phyloP scores from a whole-genome alignment of 2,797 vertebrate genomes.

The Rhinoraja longicauda region DNA sequence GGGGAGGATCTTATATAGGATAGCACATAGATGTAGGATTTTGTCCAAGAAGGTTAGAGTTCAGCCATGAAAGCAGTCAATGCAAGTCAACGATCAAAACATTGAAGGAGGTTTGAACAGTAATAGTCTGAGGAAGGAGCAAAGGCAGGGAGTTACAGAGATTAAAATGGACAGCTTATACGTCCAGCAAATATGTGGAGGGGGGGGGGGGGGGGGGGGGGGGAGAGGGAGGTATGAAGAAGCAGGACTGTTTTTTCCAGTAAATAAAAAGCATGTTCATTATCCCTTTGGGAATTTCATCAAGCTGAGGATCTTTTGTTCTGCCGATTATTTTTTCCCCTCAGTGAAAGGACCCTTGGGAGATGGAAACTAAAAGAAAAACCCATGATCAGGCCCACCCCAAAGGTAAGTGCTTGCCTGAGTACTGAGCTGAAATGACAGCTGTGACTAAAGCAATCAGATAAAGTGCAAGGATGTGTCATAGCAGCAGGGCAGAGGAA shows the following conservation, averaged over 20 bases:
- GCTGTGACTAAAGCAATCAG: slow-evolving; percentile 10
- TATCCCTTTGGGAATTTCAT: neutral
- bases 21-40: neutral
- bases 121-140: no score
- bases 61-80: neutral
- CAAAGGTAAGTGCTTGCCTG: neutral
- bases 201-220: neutral
- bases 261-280: neutral
- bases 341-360: slow-evolving; percentile 14
- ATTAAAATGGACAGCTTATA: no score
- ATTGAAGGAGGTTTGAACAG: neutral
- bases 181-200: no score
- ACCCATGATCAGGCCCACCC: neutral
- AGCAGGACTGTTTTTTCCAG: neutral
- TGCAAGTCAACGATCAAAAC: neutral
- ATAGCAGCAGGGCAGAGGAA: neutral
- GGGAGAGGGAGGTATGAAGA: neutral
- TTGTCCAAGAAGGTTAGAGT: neutral
- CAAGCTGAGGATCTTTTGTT: slow-evolving; percentile 1
- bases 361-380: neutral
- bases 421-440: neutral
- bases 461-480: neutral
- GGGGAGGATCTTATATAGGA: neutral
- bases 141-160: neutral
- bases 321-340: neutral